Evolutionary conservation across 2,797 vertebrate species (phyloP), one percentile per base, ranked within the genome.

Genomic region (Chanos chanos): DNA sequence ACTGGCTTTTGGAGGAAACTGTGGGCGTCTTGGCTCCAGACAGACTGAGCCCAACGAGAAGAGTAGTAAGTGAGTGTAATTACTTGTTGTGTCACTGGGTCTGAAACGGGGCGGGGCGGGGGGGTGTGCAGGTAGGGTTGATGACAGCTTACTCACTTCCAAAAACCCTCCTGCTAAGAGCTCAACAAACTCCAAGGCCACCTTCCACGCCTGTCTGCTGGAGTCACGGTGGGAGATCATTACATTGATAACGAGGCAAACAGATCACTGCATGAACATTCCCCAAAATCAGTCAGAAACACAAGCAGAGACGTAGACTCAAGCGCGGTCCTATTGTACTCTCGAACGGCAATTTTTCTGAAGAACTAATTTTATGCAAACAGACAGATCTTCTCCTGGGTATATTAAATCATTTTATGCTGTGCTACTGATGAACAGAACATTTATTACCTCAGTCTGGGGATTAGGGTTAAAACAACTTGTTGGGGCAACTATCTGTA

Each of bases 11-110:
- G 60, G 45, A 39, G 64, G 55, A 58, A 57, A 77, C 82, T 53
- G 57, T 74, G 57, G 53, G 66, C 61, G 64, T 57, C 55, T 64
- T 68, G 66, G 62, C 75, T 84, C 76, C 80, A 82, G 74, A 64
- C 73, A 75, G 76, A 57, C 72, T 53, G 15, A 64, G 66, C 68
- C 67, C 31, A 6, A 36, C 34, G 66, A 51, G 49, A 70, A 68
- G 21, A 70, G 36, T 53, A 58, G 60, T 79, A 66, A 53, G 51
- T 65, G 72, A 68, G 13, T 43, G 51, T 73, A 77, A 77, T 80
- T 75, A 70, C 41, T 61, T n/a, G 24, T 44, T 66, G 51, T 55
- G 63, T 68, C 69, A 77, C 36, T 34, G 40, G 36, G 43, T 68
- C 58, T 65, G 60, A 61, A 72, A 70, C 40, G 67, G 57, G 48